phyloP scores from a whole-genome alignment of 2,888 invertebrate species.

The Stenoptilia bipunctidactyla region DNA sequence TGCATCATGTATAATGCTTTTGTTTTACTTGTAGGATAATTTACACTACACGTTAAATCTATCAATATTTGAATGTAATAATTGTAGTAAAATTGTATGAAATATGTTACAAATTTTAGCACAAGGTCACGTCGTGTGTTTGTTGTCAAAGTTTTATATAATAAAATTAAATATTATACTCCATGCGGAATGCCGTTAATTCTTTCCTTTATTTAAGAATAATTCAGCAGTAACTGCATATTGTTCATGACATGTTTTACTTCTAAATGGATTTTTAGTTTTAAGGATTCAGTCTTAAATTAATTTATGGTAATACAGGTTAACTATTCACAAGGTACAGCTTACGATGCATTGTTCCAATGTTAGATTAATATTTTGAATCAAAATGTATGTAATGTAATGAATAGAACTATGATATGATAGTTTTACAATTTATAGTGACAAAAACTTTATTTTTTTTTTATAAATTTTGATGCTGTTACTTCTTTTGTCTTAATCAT shows the following conservation, averaged over 20 bases:
- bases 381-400: not conserved
- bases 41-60: too few species aligned
- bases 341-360: not conserved
- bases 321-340: too few species aligned
- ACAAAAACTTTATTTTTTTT: slow-evolving; percentile 24
- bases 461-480: slow-evolving; percentile 28
- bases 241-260: too few species aligned
- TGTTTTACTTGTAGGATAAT: too few species aligned
- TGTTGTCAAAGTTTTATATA: slow-evolving; percentile 27
- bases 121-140: slow-evolving; percentile 30
- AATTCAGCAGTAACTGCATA: too few species aligned
- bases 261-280: too few species aligned
- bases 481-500: slow-evolving; percentile 60
- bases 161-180: slow-evolving; percentile 9
- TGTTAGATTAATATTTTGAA: not conserved
- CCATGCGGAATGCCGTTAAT: too few species aligned
- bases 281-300: too few species aligned
- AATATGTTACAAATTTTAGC: slow-evolving; percentile 28
- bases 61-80: too few species aligned
- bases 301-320: too few species aligned
- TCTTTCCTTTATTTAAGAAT: too few species aligned
- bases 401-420: not conserved
- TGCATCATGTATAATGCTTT: too few species aligned
- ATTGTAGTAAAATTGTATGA: slow-evolving; percentile 20
- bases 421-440: slow-evolving; percentile 17